Conservation (phyloP, 2,797 vertebrate genomes). For the Pangasius sanitwongsei region DNA sequence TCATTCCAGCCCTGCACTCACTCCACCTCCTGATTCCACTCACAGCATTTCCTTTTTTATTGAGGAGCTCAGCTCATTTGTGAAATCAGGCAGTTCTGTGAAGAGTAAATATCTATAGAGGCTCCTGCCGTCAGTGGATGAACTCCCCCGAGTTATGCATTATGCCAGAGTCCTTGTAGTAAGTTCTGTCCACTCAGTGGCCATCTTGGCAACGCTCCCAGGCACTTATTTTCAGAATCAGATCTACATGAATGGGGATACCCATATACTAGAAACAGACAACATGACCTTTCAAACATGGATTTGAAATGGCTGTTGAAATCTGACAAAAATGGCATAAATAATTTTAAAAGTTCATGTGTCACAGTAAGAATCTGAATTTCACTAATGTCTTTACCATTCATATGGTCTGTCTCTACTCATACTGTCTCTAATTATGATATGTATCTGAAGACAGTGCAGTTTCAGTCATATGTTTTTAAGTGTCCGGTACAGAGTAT, state of each 20-base stretch:
- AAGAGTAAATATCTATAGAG: background rate
- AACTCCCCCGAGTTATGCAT: background rate
- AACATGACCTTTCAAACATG: background rate
- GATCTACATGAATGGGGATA: background rate
- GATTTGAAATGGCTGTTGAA: background rate
- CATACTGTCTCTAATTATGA: background rate
- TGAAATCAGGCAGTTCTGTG: slow-evolving; percentile 10
- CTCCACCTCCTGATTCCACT: slow-evolving; percentile 11
- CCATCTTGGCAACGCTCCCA: slow-evolving; percentile 5
- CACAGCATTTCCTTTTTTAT: slow-evolving; percentile 13
- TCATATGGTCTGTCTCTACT: background rate
- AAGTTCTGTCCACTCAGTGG: background rate
- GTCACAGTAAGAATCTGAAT: background rate
- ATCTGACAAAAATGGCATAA: background rate
- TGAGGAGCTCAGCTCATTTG: background rate
- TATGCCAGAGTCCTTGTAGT: slow-evolving; percentile 11
- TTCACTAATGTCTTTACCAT: no score
- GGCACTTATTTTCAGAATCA: slow-evolving; percentile 1
- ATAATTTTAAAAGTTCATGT: background rate
- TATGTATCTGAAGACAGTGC: background rate
- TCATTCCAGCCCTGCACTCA: background rate
- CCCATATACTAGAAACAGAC: background rate
- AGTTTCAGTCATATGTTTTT: background rate
- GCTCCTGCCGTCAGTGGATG: background rate
- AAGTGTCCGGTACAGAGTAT: background rate